Conservation (phyloP, 2,888 invertebrate genomes). For the Phytoseiulus persimilis region DNA sequence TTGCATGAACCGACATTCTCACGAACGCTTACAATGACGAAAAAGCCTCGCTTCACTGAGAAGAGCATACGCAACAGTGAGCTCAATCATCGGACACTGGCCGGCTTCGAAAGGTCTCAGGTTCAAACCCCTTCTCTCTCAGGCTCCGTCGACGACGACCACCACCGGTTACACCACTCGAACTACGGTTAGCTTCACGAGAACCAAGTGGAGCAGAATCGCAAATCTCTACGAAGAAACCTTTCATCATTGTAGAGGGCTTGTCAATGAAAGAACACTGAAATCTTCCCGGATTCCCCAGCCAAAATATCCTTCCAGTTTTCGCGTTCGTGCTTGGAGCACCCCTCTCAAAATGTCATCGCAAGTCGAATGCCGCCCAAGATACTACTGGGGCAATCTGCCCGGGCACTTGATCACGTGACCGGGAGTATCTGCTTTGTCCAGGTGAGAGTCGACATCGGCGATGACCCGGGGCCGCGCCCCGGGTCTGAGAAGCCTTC, state of each 20-base stretch:
- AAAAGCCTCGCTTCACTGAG: not conserved
- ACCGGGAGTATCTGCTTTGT: not conserved
- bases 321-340: too few relatives aligned
- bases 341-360: too few relatives aligned
- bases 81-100: not conserved
- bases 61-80: not conserved
- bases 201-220: not conserved
- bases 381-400: not conserved
- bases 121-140: not conserved
- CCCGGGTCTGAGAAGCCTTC: not conserved
- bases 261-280: too few relatives aligned
- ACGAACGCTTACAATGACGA: not conserved
- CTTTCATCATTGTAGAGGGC: too few relatives aligned
- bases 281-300: too few relatives aligned
- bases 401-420: not conserved
- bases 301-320: too few relatives aligned
- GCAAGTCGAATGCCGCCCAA: too few relatives aligned
- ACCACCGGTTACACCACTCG: not conserved
- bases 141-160: not conserved
- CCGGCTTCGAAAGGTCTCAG: not conserved
- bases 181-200: not conserved
- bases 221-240: too few relatives aligned
- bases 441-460: not conserved
- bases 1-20: not conserved
- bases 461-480: not conserved